Percentiles rank a stretch among this genome's conserved stretches.
Conservation (phyloP, 2,888 invertebrate genomes). For the Antheraea assamensis region DNA sequence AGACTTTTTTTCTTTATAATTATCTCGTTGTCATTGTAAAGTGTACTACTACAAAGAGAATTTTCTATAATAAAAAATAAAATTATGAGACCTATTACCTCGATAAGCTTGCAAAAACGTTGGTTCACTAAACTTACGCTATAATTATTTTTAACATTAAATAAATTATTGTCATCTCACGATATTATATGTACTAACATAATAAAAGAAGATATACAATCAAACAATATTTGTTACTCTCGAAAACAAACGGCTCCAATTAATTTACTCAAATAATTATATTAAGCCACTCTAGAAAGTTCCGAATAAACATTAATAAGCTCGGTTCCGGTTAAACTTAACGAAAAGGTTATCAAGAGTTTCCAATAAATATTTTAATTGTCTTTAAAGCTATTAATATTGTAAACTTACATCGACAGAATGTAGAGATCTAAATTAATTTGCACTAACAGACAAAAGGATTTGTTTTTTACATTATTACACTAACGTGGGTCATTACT, state of each 20-base stretch:
- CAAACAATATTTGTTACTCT: not conserved
- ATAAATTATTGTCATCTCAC: not conserved
- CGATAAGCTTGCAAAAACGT: too few species aligned
- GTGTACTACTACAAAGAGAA: too few species aligned
- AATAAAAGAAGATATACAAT: not conserved
- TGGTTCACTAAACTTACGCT: not conserved
- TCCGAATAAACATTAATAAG: not conserved
- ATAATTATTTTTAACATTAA: not conserved
- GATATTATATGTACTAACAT: too few species aligned
- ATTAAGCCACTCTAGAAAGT: too few species aligned
- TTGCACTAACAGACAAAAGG: not conserved
- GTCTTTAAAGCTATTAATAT: not conserved
- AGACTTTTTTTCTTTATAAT: not conserved
- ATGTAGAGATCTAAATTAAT: not conserved
- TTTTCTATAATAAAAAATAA: too few species aligned
- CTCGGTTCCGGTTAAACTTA: not conserved
- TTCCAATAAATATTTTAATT: not conserved
- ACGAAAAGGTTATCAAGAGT: not conserved
- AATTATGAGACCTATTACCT: too few species aligned
- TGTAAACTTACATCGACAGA: not conserved
- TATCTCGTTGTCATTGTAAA: too few species aligned
- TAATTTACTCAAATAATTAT: too few species aligned
- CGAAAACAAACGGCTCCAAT: not conserved
- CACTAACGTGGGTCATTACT: not conserved
- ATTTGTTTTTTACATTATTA: not conserved